Conservation (phyloP, 2,888 invertebrate species). For the Megastigmus dorsalis region DNA sequence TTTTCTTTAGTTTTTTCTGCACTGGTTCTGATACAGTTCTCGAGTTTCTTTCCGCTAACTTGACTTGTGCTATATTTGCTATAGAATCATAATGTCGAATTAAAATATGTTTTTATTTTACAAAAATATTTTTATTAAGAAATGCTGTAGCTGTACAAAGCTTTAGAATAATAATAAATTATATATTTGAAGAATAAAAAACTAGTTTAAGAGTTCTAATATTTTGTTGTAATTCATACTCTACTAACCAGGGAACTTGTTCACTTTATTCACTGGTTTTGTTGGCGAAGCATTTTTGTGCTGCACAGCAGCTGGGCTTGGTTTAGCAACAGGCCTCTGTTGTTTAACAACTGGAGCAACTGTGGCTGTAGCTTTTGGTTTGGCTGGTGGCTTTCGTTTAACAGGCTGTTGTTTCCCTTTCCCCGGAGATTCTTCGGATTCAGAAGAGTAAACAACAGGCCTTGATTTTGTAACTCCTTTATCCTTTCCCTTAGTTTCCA, state of each 20-base stretch:
- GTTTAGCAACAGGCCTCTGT: constrained; percentile 75
- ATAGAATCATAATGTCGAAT: too few relatives aligned
- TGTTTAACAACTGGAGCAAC: constrained; percentile 77
- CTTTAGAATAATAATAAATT: background rate
- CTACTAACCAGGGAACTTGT: constrained; percentile 65
- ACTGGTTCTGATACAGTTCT: constrained; percentile 65
- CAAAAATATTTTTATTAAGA: too few relatives aligned
- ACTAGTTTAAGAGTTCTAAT: background rate
- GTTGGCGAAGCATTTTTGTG: constrained; percentile 66
- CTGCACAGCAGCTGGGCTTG: constrained; percentile 60
- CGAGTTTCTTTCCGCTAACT: constrained; percentile 60
- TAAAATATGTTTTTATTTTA: too few relatives aligned
- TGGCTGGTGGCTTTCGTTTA: constrained; percentile 77
- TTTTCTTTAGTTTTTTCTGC: constrained; percentile 78
- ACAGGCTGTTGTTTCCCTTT: constrained; percentile 70
- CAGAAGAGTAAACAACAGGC: constrained; percentile 69
- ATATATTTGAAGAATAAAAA: background rate
- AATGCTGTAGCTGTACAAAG: too few relatives aligned
- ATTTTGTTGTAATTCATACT: background rate
- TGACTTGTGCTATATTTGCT: too few relatives aligned
- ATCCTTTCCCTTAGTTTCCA: constrained; percentile 69
- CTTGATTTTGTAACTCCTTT: constrained; percentile 63
- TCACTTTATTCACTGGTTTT: constrained; percentile 67
- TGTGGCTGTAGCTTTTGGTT: constrained; percentile 80
- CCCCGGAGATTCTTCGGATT: constrained; percentile 69